Percentiles rank a stretch among this genome's conserved stretches.
Evolutionary conservation across 2,888 invertebrate species (phyloP).

Genomic region (Drosophila bunnanda): DNA sequence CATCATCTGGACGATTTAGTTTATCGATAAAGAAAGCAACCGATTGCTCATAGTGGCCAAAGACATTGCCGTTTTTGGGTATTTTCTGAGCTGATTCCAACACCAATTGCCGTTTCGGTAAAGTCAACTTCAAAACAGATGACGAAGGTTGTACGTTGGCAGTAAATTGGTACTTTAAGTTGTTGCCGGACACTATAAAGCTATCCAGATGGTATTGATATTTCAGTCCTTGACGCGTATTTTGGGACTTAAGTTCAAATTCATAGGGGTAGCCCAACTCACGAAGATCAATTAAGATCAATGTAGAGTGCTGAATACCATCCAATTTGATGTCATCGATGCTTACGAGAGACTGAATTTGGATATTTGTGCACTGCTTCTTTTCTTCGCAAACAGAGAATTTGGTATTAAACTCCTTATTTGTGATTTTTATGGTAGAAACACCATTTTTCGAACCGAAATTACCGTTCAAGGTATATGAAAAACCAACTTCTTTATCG

Average conservation of each 20-base stretch:
- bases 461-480: slow-evolving; percentile 88
- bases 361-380: slow-evolving; percentile 91
- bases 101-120: slow-evolving; percentile 89
- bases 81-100: slow-evolving; percentile 86
- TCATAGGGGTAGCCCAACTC: slow-evolving; percentile 91
- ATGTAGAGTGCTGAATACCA: slow-evolving; percentile 87
- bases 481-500: slow-evolving; percentile 88
- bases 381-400: slow-evolving; percentile 91
- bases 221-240: slow-evolving; percentile 86
- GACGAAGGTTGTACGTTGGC: slow-evolving; percentile 88
- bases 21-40: slow-evolving; percentile 89
- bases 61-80: slow-evolving; percentile 84
- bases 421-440: slow-evolving; percentile 89
- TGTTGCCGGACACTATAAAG: slow-evolving; percentile 89
- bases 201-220: slow-evolving; percentile 89
- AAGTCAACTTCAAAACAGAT: slow-evolving; percentile 87
- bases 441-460: slow-evolving; percentile 89
- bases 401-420: slow-evolving; percentile 89
- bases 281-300: slow-evolving; percentile 89
- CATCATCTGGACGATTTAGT: slow-evolving; percentile 89
- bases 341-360: slow-evolving; percentile 83
- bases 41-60: slow-evolving; percentile 88
- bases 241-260: slow-evolving; percentile 89
- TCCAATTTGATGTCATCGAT: slow-evolving; percentile 70
- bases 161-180: slow-evolving; percentile 90